Conservation (phyloP, 2,113 vertebrate species). For the Cryptomyrus ogoouensis region DNA sequence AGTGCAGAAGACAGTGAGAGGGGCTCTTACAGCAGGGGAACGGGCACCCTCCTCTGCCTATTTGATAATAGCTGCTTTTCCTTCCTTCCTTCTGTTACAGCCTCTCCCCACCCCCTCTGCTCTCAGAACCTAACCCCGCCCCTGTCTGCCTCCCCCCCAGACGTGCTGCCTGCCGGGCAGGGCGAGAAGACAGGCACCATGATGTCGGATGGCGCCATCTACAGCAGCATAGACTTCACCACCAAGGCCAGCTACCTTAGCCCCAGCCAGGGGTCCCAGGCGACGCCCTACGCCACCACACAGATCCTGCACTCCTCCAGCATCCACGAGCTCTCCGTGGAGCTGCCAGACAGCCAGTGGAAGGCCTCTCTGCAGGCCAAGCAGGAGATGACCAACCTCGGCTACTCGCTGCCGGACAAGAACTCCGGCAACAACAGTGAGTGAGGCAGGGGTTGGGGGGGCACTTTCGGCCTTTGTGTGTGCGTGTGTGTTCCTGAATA, state of each 20-base stretch:
- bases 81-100: not conserved
- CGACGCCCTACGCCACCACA: slow-evolving; percentile 92
- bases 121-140: slow-evolving; percentile 34
- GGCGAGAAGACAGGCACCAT: slow-evolving; percentile 91
- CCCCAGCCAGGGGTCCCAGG: slow-evolving; percentile 86
- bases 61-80: not conserved
- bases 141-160: slow-evolving; percentile 54
- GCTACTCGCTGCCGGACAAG: slow-evolving; percentile 92
- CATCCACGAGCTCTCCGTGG: slow-evolving; percentile 94
- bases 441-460: slow-evolving; percentile 26
- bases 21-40: not conserved
- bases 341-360: slow-evolving; percentile 92
- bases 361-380: slow-evolving; percentile 91
- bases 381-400: slow-evolving; percentile 87
- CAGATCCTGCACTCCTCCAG: slow-evolving; percentile 96
- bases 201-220: slow-evolving; percentile 97
- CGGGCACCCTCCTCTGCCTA: not conserved
- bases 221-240: slow-evolving; percentile 98
- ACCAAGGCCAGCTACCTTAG: slow-evolving; percentile 92
- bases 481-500: not conserved
- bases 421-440: slow-evolving; percentile 97
- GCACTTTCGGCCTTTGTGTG: not conserved
- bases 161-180: slow-evolving; percentile 76
- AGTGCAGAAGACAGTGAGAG: not conserved
- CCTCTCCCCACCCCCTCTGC: not conserved